Base-by-base conservation (phyloP, 35 echinoderm and acorn worm species). In the Acanthaster planci region DNA sequence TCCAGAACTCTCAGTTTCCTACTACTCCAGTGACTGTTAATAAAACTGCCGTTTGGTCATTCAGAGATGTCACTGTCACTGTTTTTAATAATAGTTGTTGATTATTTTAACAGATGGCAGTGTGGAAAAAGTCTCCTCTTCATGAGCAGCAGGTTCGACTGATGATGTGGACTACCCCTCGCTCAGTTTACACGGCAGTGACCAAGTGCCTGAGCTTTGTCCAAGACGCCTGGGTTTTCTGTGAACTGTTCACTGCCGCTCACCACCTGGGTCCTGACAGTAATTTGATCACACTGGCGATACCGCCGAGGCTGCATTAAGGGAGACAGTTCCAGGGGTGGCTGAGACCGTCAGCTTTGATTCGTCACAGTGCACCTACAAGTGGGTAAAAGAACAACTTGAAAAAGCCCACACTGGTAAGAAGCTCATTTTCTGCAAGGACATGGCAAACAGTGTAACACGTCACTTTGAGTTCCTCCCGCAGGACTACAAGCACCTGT, bases 131-230 rank as follows among this genome's bases (percentile, higher is more conserved):
- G 12, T 47, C 42, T 47, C 42, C 42, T 12, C 12, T 12, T 12
- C 42, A 4, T 6, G 42, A 47, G 42, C 38, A 78, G 15, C 76
- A 87, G 77, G 87, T 55, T 21, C 81, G 92, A 40, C 40, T 93
- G 0, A 93, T 93, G 83, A 52, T 89, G 36, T 93, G 92, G 92
- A 78, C 87, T 17, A 38, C 67, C 14, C 92, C 92, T 15, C 81
- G 92, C 9, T 79, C 92, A 38, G n/a, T 76, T 16, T 93, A 87
- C 0, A 89, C 92, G 5, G 87, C 77, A 2, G 76, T 93, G 6
- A 86, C 87, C 76, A 80, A 80, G 19, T 85, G 80, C 60, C n/a
- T 79, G 77, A 79, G 77, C 44, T 79, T 79, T 26, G 8, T 79
- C 36, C 8, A 40, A 9, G 38, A 79, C 77, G 37, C 77, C 14